Evolutionary conservation across 2,797 vertebrate genomes (phyloP).

Genomic region (Eremophila alpestris): DNA sequence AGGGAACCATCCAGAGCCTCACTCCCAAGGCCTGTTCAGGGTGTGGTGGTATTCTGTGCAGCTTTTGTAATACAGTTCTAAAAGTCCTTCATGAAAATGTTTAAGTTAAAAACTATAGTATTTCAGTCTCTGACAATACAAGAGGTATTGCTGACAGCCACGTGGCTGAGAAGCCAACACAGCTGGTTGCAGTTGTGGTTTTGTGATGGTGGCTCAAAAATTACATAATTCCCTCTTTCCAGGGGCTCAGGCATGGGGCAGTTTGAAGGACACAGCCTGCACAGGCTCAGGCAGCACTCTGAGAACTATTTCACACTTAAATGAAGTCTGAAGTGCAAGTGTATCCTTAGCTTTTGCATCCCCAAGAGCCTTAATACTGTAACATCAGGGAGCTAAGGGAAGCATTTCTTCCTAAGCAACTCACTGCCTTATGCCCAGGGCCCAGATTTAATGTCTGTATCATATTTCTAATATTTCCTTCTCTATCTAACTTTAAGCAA

Average conservation of each 20-base stretch:
- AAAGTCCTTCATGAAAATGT: not conserved
- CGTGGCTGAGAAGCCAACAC: not conserved
- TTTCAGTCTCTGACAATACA: not conserved
- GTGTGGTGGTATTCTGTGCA: not conserved
- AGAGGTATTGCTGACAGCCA: not conserved
- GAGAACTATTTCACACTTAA: not conserved
- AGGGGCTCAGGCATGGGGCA: not conserved
- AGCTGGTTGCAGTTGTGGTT: not conserved
- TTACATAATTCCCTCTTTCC: not conserved
- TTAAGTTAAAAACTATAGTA: not conserved
- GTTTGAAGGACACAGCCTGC: fast-evolving
- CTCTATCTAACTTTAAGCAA: not conserved
- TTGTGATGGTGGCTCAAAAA: not conserved
- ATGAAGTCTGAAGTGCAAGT: not conserved
- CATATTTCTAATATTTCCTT: not conserved
- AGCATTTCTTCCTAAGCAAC: not conserved
- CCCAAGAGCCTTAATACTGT: not conserved
- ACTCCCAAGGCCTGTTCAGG: no score
- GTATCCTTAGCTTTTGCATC: not conserved
- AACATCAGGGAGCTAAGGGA: not conserved
- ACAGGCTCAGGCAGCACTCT: not conserved
- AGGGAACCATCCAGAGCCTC: no score
- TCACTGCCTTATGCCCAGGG: not conserved
- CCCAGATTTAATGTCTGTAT: not conserved
- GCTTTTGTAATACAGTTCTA: not conserved